Evolutionary conservation across 1,140 invertebrate genomes (phyloP).

Genomic region (Ridgeia piscesae): DNA sequence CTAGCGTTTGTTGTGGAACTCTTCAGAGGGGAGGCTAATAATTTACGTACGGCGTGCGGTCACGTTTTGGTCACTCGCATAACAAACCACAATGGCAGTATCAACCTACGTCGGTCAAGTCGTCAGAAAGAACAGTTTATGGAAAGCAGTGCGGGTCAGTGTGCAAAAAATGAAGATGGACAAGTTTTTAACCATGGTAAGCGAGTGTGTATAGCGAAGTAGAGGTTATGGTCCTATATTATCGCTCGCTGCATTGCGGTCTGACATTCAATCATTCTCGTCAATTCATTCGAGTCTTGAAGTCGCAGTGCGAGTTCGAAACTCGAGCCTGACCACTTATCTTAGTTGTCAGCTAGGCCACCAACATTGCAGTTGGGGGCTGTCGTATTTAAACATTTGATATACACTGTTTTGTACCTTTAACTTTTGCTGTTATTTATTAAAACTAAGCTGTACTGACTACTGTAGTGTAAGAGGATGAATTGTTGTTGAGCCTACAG

Average conservation of each 20-base stretch:
- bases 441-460: too few species aligned
- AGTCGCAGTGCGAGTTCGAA: too few species aligned
- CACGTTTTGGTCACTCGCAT: neutral
- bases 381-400: neutral
- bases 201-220: neutral
- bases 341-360: neutral
- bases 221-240: neutral
- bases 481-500: too few species aligned
- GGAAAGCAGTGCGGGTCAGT: slow-evolving; percentile 7
- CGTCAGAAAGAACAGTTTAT: slow-evolving; percentile 11
- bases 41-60: neutral
- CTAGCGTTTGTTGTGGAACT: neutral
- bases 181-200: slow-evolving; percentile 17
- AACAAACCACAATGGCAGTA: neutral
- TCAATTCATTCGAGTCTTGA: too few species aligned
- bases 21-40: neutral
- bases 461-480: too few species aligned
- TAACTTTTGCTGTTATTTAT: neutral
- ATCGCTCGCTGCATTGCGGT: neutral
- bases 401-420: neutral
- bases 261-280: too few species aligned
- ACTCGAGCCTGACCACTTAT: too few species aligned
- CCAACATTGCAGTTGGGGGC: neutral
- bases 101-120: slow-evolving; percentile 1
- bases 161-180: slow-evolving; percentile 16